A percentile compares a stretch with the other conserved stretches of the same genome.
Evolutionary conservation across 92 coral and sea anemone species (phyloP).

Genomic region (Scolanthus callimorphus): DNA sequence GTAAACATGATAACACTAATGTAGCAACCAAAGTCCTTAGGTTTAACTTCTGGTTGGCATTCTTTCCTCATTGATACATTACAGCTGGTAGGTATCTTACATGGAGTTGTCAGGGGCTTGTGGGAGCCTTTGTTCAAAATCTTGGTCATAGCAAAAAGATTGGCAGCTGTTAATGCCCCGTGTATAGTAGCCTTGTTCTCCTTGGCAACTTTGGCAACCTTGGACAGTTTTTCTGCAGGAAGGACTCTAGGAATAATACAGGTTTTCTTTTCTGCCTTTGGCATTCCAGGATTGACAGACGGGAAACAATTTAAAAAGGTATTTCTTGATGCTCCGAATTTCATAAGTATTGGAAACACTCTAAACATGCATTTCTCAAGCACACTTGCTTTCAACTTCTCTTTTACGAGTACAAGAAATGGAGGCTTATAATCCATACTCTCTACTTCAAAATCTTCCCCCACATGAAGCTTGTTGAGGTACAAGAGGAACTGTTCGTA

Average conservation of each 20-base stretch:
- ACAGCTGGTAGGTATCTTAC: slow-evolving; percentile 1
- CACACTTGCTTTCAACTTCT: background rate
- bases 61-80: slow-evolving; percentile 19
- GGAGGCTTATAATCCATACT: slow-evolving; percentile 24
- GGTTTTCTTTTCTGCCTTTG: slow-evolving; percentile 18
- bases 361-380: background rate
- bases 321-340: slow-evolving; percentile 4
- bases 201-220: slow-evolving; percentile 14
- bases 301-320: slow-evolving; percentile 16
- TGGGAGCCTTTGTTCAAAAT: slow-evolving; percentile 19
- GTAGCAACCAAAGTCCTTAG: slow-evolving; percentile 18
- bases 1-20: slow-evolving; percentile 2
- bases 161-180: slow-evolving; percentile 32
- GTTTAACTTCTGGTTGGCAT: slow-evolving; percentile 10
- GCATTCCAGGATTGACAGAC: slow-evolving; percentile 11
- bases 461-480: slow-evolving; percentile 5
- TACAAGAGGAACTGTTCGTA: slow-evolving; percentile 20
- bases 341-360: background rate
- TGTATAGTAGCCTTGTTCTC: slow-evolving; percentile 19
- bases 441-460: slow-evolving; percentile 20
- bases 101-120: background rate
- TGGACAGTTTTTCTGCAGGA: slow-evolving; percentile 4
- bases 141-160: slow-evolving; percentile 35
- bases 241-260: slow-evolving; percentile 11
- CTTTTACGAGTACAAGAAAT: background rate